Base-by-base conservation (phyloP, 2,113 vertebrate genomes). In the Pseudopodoces humilis region DNA sequence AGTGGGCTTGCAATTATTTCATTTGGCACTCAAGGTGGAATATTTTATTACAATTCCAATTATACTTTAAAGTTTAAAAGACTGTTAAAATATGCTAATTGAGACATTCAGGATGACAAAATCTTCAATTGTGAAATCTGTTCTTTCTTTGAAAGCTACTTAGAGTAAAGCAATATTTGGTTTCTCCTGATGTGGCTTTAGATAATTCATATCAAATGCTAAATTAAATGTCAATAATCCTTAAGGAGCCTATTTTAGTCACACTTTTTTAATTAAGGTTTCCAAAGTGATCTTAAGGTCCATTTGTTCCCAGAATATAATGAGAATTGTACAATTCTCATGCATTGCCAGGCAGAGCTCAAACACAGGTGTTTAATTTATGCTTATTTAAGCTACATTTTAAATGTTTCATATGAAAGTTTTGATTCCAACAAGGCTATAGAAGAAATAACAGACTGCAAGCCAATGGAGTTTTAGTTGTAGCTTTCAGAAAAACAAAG, bases 191-290 rank as follows among this genome's bases (percentile, higher is more conserved):
- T 60, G 4, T 83, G 35, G 35, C 17, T 74, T 92, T 60, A 94
- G 70, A 74, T 67, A 83, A 68, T 63, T 94, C 91, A 74, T 60
- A 94, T 70, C 30, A 91, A 97, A 88, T 44, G 63, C 31, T 90
- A 94, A 96, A 95, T 96, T 95, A 88, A 94, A 93, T 0, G 2
- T 83, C 90, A 95, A 74, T 94, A 95, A 88, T 91, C 71, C 79
- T 90, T 94, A 83, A 93, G 68, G 35, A 96, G n/a, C 43, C 90
- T 59, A 58, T 95, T 15, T 91, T 69, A n/a, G 71, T 78, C 64
- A 88, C 43, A 76, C 27, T 68, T 96, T 85, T 93, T 78, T 6
- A 93, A 94, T 95, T 71, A 75, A 90, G 55, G 47, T 86, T 91
- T 96, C 88, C 67, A 88, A 52, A 70, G 28, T 16, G 68, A 80